phyloP scores from a whole-genome alignment of 2,888 invertebrate species.

The Melitaea athalia region DNA sequence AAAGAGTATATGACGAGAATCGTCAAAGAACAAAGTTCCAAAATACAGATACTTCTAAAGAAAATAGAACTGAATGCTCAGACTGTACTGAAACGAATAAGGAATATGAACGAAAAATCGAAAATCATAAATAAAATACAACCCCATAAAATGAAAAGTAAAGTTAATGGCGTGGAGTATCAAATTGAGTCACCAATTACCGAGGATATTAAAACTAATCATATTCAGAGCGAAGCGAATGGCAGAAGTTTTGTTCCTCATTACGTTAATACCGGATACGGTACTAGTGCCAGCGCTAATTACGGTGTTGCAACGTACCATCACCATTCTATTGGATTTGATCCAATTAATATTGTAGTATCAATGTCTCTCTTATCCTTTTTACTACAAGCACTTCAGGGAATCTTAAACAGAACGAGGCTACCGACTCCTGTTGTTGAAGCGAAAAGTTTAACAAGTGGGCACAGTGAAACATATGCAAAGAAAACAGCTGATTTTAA shows the following conservation, averaged over 20 bases:
- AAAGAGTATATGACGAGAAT: slow-evolving; percentile 64
- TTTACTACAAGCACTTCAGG: slow-evolving; percentile 72
- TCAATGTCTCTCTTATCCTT: slow-evolving; percentile 76
- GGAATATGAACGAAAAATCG: slow-evolving; percentile 54
- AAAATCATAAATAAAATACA: slow-evolving; percentile 28
- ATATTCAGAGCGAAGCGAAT: slow-evolving; percentile 39
- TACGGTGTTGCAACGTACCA: slow-evolving; percentile 65
- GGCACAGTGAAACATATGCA: neutral
- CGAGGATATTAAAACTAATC: slow-evolving; percentile 45
- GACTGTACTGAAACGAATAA: slow-evolving; percentile 63
- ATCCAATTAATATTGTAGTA: slow-evolving; percentile 76
- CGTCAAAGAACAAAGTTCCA: slow-evolving; percentile 69
- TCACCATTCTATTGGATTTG: slow-evolving; percentile 78
- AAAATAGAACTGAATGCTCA: slow-evolving; percentile 71
- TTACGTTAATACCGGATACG: slow-evolving; percentile 63
- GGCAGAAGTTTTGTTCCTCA: slow-evolving; percentile 63
- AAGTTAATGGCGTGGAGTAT: slow-evolving; percentile 45
- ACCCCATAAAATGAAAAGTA: slow-evolving; percentile 24
- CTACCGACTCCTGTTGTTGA: slow-evolving; percentile 69
- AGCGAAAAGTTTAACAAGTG: slow-evolving; percentile 52
- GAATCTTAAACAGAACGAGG: slow-evolving; percentile 63
- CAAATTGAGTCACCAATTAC: slow-evolving; percentile 65
- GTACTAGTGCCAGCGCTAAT: slow-evolving; percentile 59
- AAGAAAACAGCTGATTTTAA: neutral
- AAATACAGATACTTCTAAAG: slow-evolving; percentile 64